A percentile compares a stretch with the other conserved stretches of the same genome.
phyloP scores from a whole-genome alignment of 2,888 invertebrate species.

The Torymus auratus region DNA sequence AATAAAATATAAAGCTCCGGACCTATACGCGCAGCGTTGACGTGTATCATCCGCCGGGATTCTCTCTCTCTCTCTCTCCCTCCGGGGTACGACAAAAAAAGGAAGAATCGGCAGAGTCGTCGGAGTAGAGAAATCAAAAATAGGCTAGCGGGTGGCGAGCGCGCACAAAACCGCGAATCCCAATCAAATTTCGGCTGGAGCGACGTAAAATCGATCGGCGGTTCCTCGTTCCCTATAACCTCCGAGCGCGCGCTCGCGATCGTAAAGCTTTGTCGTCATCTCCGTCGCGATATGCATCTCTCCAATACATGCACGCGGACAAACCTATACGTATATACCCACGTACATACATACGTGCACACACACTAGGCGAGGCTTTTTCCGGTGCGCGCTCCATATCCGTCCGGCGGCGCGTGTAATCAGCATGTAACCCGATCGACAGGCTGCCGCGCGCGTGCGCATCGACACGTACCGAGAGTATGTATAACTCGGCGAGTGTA shows the following conservation, averaged over 20 bases:
- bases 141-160: not conserved
- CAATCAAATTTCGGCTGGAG: constrained; percentile 34
- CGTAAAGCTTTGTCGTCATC: constrained; percentile 19
- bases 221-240: no score
- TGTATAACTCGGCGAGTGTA: not conserved
- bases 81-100: no score
- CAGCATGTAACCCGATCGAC: constrained; percentile 34
- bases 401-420: constrained; percentile 20
- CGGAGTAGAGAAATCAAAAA: constrained; percentile 15
- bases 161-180: constrained; percentile 27
- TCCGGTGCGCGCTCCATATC: not conserved
- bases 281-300: not conserved
- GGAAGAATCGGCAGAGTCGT: no score
- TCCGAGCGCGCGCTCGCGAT: no score
- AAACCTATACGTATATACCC: no score
- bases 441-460: not conserved
- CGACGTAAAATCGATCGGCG: constrained; percentile 28
- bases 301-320: not conserved
- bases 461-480: constrained; percentile 1
- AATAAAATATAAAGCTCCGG: no score
- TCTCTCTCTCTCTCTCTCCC: no score
- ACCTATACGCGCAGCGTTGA: no score
- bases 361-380: not conserved
- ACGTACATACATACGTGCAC: no score
- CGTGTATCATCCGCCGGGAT: no score